phyloP scores from a whole-genome alignment of 2,797 vertebrate genomes.

The Thunnus albacares region DNA sequence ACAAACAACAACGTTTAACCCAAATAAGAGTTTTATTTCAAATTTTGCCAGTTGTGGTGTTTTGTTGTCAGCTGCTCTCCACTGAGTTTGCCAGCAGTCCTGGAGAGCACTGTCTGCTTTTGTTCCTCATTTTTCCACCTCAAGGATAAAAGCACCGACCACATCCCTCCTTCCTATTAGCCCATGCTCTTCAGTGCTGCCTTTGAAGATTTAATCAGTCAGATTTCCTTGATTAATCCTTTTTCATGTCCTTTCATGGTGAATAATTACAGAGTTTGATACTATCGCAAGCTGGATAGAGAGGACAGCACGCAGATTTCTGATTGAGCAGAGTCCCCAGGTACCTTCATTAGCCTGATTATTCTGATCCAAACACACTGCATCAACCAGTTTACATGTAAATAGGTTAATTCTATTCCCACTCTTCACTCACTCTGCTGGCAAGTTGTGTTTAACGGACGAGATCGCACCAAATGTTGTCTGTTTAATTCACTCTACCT shows the following conservation, averaged over 20 bases:
- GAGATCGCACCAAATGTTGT: slow-evolving; percentile 14
- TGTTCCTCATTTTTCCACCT: slow-evolving; percentile 47
- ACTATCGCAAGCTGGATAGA: slow-evolving; percentile 48
- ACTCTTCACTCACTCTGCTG: slow-evolving; percentile 36
- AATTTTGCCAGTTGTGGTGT: background rate
- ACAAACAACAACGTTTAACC: slow-evolving; percentile 8
- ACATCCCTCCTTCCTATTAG: slow-evolving; percentile 46
- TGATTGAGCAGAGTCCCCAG: slow-evolving; percentile 70
- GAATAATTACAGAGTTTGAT: slow-evolving; percentile 72
- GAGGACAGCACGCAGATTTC: slow-evolving; percentile 63
- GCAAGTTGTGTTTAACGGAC: slow-evolving; percentile 29
- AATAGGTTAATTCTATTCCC: slow-evolving; percentile 77
- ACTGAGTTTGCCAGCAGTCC: slow-evolving; percentile 27
- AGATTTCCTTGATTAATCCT: slow-evolving; percentile 75
- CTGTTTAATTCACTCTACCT: slow-evolving; percentile 25
- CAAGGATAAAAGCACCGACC: slow-evolving; percentile 53
- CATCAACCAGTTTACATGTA: slow-evolving; percentile 72
- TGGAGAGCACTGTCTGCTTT: slow-evolving; percentile 35
- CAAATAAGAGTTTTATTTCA: background rate
- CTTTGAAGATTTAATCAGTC: slow-evolving; percentile 80
- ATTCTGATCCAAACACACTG: slow-evolving; percentile 73
- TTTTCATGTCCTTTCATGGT: slow-evolving; percentile 70
- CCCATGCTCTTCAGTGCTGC: slow-evolving; percentile 38
- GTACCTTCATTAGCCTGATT: slow-evolving; percentile 81
- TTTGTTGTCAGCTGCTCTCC: slow-evolving; percentile 18